phyloP scores from a whole-genome alignment of 2,113 vertebrate genomes.

The Ailuropoda melanoleuca region DNA sequence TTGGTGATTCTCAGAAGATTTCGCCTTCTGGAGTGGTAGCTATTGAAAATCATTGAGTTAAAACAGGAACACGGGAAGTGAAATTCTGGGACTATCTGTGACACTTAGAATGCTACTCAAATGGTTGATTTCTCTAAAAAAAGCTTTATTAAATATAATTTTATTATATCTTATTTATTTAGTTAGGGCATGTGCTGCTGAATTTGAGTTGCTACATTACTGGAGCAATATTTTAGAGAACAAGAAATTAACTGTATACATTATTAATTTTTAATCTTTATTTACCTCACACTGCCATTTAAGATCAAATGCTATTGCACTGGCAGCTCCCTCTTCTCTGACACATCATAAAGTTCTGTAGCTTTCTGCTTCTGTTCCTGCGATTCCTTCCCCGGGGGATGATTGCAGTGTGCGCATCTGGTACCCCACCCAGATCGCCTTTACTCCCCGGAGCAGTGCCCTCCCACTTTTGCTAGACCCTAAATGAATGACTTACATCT shows the following conservation, averaged over 20 bases:
- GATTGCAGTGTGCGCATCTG: not conserved
- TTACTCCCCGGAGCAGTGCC: not conserved
- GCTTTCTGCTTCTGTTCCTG: not conserved
- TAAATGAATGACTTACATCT: not conserved
- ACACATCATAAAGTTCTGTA: not conserved
- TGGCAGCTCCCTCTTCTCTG: not conserved
- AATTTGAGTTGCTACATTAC: not conserved
- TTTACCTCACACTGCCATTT: not conserved
- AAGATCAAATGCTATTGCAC: not conserved
- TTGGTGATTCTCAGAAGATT: not conserved
- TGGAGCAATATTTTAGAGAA: not conserved
- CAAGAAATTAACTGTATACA: not conserved
- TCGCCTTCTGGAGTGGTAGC: not conserved
- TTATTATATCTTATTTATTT: not conserved
- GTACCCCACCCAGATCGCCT: not conserved
- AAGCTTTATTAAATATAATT: not conserved
- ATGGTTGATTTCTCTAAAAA: not conserved
- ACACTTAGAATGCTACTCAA: not conserved
- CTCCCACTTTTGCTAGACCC: not conserved
- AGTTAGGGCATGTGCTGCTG: not conserved
- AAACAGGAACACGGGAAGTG: not conserved
- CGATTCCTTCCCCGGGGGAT: not conserved
- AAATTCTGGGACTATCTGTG: not conserved
- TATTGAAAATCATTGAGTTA: not conserved
- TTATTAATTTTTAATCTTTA: not conserved